Conservation (phyloP, 2,888 invertebrate species). For the Megamerina dolium region DNA sequence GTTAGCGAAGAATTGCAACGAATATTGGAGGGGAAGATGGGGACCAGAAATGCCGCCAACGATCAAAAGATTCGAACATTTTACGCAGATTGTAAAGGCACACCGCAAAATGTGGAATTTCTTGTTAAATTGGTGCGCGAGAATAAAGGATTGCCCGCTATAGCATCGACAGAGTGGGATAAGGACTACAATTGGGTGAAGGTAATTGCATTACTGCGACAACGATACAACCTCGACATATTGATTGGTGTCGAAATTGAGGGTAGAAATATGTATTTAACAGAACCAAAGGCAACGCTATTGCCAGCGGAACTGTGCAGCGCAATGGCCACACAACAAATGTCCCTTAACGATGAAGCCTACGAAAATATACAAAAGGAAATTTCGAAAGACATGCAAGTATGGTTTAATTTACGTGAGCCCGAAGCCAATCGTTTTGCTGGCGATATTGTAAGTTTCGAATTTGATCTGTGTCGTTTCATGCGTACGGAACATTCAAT, state of each 20-base stretch:
- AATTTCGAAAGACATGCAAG: constrained; percentile 32
- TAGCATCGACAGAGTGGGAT: constrained; percentile 33
- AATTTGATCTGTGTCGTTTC: constrained; percentile 35
- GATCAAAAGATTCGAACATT: constrained; percentile 33
- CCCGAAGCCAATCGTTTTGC: constrained; percentile 31
- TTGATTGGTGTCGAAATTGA: constrained; percentile 38
- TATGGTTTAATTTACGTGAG: constrained; percentile 33
- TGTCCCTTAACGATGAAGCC: constrained; percentile 22
- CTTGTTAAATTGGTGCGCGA: constrained; percentile 28
- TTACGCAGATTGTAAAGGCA: constrained; percentile 33
- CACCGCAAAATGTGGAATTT: constrained; percentile 24
- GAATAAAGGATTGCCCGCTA: constrained; percentile 33
- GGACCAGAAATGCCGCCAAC: constrained; percentile 17
- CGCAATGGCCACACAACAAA: constrained; percentile 19
- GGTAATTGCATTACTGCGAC: constrained; percentile 30
- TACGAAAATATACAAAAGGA: constrained; percentile 30
- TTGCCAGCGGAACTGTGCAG: constrained; percentile 34
- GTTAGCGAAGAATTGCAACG: constrained; percentile 28
- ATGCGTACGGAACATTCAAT: constrained; percentile 27
- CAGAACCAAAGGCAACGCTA: constrained; percentile 34
- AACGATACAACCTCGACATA: constrained; percentile 38
- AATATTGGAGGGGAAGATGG: constrained; percentile 23
- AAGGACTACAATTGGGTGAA: constrained; percentile 34
- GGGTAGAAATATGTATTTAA: constrained; percentile 27
- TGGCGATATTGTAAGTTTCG: constrained; percentile 37